Evolutionary conservation across 2,888 invertebrate genomes (phyloP).

Genomic region (Drosophila multiciliata): DNA sequence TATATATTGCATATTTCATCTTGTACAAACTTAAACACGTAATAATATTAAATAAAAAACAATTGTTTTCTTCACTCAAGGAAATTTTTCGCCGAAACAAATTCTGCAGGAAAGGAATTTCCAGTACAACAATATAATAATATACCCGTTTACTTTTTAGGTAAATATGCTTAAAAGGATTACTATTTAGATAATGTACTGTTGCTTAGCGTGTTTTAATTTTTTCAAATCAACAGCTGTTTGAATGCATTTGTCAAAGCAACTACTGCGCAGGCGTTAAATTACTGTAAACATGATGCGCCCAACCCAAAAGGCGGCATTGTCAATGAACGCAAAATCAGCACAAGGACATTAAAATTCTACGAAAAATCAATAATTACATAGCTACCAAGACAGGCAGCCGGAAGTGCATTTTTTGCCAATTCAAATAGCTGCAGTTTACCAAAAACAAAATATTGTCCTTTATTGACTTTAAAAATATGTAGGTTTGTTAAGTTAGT

Average conservation of each 20-base stretch:
- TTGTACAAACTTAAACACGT: too few species aligned
- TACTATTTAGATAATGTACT: too few species aligned
- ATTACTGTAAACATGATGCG: constrained; percentile 63
- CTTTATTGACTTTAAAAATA: constrained; percentile 13
- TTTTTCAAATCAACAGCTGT: constrained; percentile 28
- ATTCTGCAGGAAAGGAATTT: too few species aligned
- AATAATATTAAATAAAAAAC: too few species aligned
- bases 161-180: background rate
- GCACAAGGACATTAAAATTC: constrained; percentile 80
- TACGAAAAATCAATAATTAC: constrained; percentile 82
- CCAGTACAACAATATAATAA: too few species aligned
- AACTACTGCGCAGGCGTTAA: constrained; percentile 56
- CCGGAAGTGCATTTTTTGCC: constrained; percentile 70
- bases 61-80: too few species aligned
- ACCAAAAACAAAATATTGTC: constrained; percentile 7
- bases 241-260: constrained; percentile 51
- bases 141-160: background rate
- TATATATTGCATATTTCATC: too few species aligned
- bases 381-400: constrained; percentile 49
- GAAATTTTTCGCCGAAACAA: too few species aligned
- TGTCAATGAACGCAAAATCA: constrained; percentile 73
- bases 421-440: constrained; percentile 37
- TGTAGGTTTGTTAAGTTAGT: constrained; percentile 23
- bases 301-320: constrained; percentile 59
- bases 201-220: background rate